Conservation (phyloP, 2,797 vertebrate genomes). For the Ibycter americanus region DNA sequence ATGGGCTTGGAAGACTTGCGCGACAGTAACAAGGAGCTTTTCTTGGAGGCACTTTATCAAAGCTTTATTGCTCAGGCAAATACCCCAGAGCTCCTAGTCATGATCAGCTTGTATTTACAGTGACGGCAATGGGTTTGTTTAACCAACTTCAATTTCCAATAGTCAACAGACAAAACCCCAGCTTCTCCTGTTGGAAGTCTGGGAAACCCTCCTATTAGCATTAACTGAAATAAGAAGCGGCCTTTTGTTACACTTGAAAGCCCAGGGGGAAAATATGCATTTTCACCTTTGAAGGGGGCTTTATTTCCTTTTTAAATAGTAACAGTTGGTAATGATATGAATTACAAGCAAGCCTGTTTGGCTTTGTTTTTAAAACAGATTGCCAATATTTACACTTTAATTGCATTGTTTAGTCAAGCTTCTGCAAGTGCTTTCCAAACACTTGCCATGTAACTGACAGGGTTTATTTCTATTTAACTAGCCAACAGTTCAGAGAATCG, state of each 20-base stretch:
- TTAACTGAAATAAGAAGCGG: background rate
- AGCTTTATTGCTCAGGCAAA: background rate
- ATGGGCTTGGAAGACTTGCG: background rate
- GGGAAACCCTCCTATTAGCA: background rate
- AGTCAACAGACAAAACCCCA: background rate
- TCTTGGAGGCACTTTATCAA: background rate
- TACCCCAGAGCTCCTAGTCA: background rate
- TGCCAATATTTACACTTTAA: conserved; percentile 3
- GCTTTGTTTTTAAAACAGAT: conserved; percentile 7
- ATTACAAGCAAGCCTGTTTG: background rate
- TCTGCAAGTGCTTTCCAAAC: conserved; percentile 5
- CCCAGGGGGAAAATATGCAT: background rate
- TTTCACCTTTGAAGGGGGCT: background rate
- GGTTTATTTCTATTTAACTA: background rate
- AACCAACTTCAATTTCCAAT: background rate
- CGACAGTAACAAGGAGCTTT: background rate
- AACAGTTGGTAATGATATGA: background rate
- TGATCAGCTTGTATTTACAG: background rate
- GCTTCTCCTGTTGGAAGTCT: background rate
- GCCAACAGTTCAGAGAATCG: accelerated
- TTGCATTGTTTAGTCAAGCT: background rate
- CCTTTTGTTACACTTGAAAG: background rate
- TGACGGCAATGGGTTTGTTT: background rate
- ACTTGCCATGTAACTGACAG: background rate
- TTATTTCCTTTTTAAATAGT: background rate